Percentiles rank a stretch among this genome's conserved stretches.
Evolutionary conservation across 2,113 vertebrate genomes (phyloP).

Genomic region (Cephalopterus ornatus): DNA sequence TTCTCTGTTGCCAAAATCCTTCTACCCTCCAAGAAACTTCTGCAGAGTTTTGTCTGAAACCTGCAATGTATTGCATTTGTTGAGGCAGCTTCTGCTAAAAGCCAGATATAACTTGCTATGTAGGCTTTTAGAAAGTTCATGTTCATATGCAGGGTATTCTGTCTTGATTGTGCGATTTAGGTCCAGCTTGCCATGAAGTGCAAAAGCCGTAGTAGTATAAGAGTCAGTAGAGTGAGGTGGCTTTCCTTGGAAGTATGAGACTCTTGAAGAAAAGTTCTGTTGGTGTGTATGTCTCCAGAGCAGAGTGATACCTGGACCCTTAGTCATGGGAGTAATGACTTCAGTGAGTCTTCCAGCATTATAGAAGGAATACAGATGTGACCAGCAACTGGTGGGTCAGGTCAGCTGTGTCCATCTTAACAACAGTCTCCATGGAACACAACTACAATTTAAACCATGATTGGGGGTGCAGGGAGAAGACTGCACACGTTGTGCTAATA

Average conservation of each 20-base stretch:
- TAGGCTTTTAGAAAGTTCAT: background rate
- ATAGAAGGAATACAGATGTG: background rate
- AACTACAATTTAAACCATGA: background rate
- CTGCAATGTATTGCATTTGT: background rate
- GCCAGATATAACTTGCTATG: background rate
- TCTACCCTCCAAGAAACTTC: background rate
- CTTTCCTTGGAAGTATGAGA: background rate
- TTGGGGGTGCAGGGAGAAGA: background rate
- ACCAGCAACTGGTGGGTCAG: background rate
- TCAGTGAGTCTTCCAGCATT: background rate
- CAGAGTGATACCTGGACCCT: background rate
- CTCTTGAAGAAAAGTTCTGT: background rate
- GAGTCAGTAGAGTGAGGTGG: background rate
- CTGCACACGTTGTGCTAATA: background rate
- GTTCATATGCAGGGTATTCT: rapidly evolving
- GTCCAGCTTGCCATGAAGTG: background rate
- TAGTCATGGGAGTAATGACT: background rate
- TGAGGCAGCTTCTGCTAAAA: background rate
- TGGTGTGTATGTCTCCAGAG: background rate
- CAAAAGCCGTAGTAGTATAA: background rate
- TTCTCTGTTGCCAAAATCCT: background rate
- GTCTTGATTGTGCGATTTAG: background rate
- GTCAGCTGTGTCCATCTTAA: background rate
- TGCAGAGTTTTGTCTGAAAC: background rate
- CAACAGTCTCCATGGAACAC: background rate